Percentiles rank a stretch among this genome's conserved stretches.
phyloP scores from a whole-genome alignment of 1,140 invertebrate species.

The Proales similis region DNA sequence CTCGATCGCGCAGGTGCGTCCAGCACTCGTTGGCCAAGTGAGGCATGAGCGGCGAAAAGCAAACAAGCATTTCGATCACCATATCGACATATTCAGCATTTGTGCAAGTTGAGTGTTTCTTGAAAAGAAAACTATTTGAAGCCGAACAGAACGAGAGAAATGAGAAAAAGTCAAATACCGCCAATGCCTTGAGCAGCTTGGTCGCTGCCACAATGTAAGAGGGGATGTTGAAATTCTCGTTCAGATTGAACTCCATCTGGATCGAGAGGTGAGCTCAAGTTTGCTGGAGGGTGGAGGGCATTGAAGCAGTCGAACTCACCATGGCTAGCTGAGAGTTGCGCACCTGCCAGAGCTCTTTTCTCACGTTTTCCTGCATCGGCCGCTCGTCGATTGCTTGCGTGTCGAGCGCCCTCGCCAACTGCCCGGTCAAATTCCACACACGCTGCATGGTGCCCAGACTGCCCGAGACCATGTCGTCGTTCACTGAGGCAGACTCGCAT shows the following conservation, averaged over 20 bases:
- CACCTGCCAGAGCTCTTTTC: not conserved
- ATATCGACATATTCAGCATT: conserved; percentile 19
- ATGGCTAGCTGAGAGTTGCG: conserved; percentile 18
- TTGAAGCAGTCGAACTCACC: not conserved
- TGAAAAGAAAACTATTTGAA: not conserved
- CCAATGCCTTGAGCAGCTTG: conserved; percentile 23
- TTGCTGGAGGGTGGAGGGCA: not conserved
- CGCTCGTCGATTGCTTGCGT: too few relatives aligned
- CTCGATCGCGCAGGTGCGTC: too few relatives aligned
- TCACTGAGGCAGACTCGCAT: too few relatives aligned
- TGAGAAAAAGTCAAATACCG: too few relatives aligned
- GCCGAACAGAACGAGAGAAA: not conserved
- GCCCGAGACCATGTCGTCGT: conserved; percentile 28
- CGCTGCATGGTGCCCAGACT: conserved; percentile 21
- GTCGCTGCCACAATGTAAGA: conserved; percentile 25
- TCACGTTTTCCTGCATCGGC: too few relatives aligned
- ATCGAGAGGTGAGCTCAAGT: not conserved
- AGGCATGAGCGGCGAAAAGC: conserved; percentile 20
- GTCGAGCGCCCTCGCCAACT: too few relatives aligned
- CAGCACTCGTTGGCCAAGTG: conserved; percentile 35
- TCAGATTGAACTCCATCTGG: conserved; percentile 28
- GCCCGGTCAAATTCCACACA: too few relatives aligned
- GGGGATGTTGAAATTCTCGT: conserved; percentile 35
- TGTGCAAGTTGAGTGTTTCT: conserved; percentile 9
- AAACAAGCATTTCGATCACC: conserved; percentile 13